phyloP scores from a whole-genome alignment of 2,797 vertebrate species.

The Falco rusticolus region DNA sequence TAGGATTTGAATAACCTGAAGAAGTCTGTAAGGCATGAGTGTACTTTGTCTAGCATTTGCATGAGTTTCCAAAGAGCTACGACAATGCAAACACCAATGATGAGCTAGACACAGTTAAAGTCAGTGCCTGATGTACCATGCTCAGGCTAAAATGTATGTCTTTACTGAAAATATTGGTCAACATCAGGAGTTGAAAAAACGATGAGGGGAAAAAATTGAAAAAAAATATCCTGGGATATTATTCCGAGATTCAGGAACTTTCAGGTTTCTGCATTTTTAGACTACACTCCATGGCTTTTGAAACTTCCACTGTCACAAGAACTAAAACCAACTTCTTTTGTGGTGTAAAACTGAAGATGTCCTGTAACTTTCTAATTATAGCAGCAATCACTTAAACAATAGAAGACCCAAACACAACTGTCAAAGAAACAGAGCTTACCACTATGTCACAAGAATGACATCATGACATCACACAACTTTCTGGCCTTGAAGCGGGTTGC shows the following conservation, averaged over 20 bases:
- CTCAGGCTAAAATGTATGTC: not conserved
- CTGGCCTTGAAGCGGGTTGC: not conserved
- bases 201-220: not conserved
- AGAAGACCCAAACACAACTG: not conserved
- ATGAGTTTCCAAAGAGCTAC: not conserved
- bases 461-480: not conserved
- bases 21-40: not conserved
- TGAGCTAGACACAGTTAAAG: not conserved
- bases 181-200: not conserved
- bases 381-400: not conserved
- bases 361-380: not conserved
- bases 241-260: not conserved
- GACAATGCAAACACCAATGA: not conserved
- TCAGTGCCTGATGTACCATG: not conserved
- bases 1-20: not conserved
- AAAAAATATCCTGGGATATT: not conserved
- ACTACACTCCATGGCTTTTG: not conserved
- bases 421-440: not conserved
- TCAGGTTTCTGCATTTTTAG: not conserved
- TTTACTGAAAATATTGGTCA: not conserved
- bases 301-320: not conserved
- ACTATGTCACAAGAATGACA: not conserved
- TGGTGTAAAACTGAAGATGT: not conserved
- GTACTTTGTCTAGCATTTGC: not conserved
- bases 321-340: not conserved